Conservation (phyloP, 92 coral and sea anemone genomes). For the Anthopleura xanthogrammica region DNA sequence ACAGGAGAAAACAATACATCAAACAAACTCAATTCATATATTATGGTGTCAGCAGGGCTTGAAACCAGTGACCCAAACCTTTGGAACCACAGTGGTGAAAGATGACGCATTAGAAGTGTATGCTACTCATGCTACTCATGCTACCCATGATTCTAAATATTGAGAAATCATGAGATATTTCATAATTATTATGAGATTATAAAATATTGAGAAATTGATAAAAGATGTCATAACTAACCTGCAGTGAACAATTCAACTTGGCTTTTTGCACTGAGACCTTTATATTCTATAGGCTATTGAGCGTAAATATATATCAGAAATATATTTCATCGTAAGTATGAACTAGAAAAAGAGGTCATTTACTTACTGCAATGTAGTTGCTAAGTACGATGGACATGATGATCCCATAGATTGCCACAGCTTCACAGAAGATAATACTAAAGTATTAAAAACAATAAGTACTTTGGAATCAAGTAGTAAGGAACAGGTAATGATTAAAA, state of each 20-base stretch:
- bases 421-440: slow-evolving; percentile 97
- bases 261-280: neutral
- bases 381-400: slow-evolving; percentile 97
- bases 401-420: slow-evolving; percentile 98
- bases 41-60: too few species aligned
- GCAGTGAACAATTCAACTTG: slow-evolving; percentile 22
- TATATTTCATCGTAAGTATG: neutral
- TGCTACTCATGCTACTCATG: too few species aligned
- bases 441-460: neutral
- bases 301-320: too few species aligned
- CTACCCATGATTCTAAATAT: too few species aligned
- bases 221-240: slow-evolving; percentile 5
- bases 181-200: too few species aligned
- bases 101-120: too few species aligned
- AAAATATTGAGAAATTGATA: neutral
- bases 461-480: neutral
- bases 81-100: too few species aligned
- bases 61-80: too few species aligned
- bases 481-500: neutral
- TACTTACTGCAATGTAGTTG: slow-evolving; percentile 74
- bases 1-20: too few species aligned
- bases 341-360: neutral
- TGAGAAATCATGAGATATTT: too few species aligned
- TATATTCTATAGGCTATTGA: slow-evolving; percentile 34
- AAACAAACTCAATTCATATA: too few species aligned